Evolutionary conservation across 2,888 invertebrate genomes (phyloP).

Genomic region (Crioceris asparagi): DNA sequence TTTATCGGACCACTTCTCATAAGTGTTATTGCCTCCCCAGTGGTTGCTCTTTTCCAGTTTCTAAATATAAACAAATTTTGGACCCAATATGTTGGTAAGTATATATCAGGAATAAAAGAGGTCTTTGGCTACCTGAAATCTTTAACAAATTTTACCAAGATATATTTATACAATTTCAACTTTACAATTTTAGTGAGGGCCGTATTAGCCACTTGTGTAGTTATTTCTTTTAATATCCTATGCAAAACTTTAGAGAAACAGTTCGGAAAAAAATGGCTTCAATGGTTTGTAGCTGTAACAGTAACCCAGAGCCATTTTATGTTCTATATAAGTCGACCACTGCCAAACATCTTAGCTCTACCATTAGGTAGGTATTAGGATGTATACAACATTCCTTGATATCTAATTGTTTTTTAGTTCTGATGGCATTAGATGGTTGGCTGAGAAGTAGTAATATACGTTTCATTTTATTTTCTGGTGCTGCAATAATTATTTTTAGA

Average conservation of each 20-base stretch:
- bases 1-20: constrained; percentile 86
- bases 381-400: not conserved
- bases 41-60: constrained; percentile 55
- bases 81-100: constrained; percentile 79
- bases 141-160: no score
- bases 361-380: constrained; percentile 63
- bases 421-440: constrained; percentile 80
- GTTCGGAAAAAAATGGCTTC: constrained; percentile 67
- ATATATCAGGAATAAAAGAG: constrained; percentile 12
- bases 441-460: constrained; percentile 59
- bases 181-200: constrained; percentile 75
- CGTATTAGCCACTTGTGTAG: constrained; percentile 64
- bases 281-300: constrained; percentile 77
- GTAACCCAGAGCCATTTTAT: constrained; percentile 95
- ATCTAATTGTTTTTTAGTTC: constrained; percentile 45
- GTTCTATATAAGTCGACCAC: constrained; percentile 88
- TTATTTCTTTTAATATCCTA: constrained; percentile 63
- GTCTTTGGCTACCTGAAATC: no score
- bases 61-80: constrained; percentile 72
- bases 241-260: constrained; percentile 61
- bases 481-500: constrained; percentile 82
- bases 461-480: constrained; percentile 77
- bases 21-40: constrained; percentile 66
- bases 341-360: constrained; percentile 92
- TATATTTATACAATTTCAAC: no score